phyloP scores from a whole-genome alignment of 92 coral and sea anemone genomes.

The Montipora capitata region DNA sequence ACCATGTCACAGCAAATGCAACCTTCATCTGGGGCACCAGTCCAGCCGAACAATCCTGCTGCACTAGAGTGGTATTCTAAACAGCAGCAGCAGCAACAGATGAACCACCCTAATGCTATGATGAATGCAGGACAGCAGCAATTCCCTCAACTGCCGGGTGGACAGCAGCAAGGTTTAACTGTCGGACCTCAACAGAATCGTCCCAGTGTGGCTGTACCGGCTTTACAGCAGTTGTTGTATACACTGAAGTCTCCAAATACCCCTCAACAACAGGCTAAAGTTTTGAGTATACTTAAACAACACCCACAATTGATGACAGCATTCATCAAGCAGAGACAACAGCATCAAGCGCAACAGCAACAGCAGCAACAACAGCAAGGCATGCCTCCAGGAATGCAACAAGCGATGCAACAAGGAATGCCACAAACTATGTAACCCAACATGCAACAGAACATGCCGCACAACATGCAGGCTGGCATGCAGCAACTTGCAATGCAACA shows the following conservation, averaged over 20 bases:
- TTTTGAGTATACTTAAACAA: slow-evolving; percentile 88
- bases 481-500: slow-evolving; percentile 84
- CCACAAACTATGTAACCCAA: slow-evolving; percentile 72
- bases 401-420: slow-evolving; percentile 80
- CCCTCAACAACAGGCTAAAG: slow-evolving; percentile 93
- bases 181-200: slow-evolving; percentile 72
- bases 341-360: slow-evolving; percentile 5
- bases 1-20: slow-evolving; percentile 62
- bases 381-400: slow-evolving; percentile 79
- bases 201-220: slow-evolving; percentile 54
- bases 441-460: slow-evolving; percentile 86
- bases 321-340: slow-evolving; percentile 72
- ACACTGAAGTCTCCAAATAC: slow-evolving; percentile 78
- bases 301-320: slow-evolving; percentile 92
- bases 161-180: slow-evolving; percentile 53
- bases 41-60: slow-evolving; percentile 69
- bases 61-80: slow-evolving; percentile 39
- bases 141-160: slow-evolving; percentile 62
- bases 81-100: slow-evolving; percentile 36
- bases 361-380: slow-evolving; percentile 62
- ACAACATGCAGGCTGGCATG: slow-evolving; percentile 78
- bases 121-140: slow-evolving; percentile 71
- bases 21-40: slow-evolving; percentile 59
- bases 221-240: slow-evolving; percentile 84
- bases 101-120: slow-evolving; percentile 55